A percentile compares a stretch with the other conserved stretches of the same genome.
Conservation (phyloP, 2,888 invertebrate genomes). For the Elgonia sp. region DNA sequence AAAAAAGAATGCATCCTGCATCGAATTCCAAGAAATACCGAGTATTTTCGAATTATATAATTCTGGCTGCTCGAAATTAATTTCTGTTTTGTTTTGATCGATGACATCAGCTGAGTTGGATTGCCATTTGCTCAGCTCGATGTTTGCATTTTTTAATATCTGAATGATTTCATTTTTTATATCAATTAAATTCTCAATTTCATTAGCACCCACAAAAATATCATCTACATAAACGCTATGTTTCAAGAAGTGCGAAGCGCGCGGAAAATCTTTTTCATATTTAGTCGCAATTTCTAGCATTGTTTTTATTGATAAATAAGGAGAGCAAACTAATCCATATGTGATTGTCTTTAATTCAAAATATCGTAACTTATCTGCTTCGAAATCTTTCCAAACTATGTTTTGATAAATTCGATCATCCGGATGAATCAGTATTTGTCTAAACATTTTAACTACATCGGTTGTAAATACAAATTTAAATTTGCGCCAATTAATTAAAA, state of each 20-base stretch:
- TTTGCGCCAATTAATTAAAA: too few species aligned
- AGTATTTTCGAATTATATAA: neutral
- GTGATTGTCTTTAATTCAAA: constrained; percentile 35
- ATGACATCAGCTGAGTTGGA: neutral
- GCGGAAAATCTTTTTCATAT: neutral
- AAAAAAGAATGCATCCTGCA: too few species aligned
- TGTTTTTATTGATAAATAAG: constrained; percentile 7
- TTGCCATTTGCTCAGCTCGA: too few species aligned
- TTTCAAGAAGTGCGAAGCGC: neutral
- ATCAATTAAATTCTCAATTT: neutral
- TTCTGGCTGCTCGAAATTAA: neutral
- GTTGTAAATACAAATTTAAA: constrained; percentile 16
- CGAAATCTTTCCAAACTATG: constrained; percentile 43
- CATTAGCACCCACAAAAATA: neutral
- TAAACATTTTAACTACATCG: too few species aligned
- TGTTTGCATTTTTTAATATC: neutral
- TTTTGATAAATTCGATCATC: too few species aligned
- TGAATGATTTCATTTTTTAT: neutral
- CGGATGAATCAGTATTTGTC: too few species aligned
- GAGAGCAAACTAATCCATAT: neutral
- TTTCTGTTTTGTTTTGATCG: too few species aligned
- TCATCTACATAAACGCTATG: neutral
- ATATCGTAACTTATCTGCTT: neutral
- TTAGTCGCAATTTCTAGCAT: neutral
- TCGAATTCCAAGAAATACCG: too few species aligned